Evolutionary conservation across 2,888 invertebrate genomes (phyloP), one percentile per base, ranked within the genome.

Genomic region (Bibio marci): DNA sequence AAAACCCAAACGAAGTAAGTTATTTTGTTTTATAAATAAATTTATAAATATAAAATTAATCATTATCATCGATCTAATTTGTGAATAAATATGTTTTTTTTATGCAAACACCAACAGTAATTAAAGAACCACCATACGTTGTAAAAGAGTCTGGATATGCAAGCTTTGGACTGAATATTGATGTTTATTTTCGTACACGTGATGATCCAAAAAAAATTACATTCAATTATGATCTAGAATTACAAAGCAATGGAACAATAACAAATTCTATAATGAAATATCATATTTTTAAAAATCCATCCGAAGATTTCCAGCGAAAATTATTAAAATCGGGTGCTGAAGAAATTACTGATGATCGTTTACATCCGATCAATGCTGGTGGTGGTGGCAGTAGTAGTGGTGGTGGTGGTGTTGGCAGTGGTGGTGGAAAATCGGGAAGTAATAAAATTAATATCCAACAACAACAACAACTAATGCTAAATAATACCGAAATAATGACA

Each of bases 61-160:
- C n/a, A n/a, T n/a, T n/a, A n/a, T n/a, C n/a, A n/a, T n/a, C n/a
- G n/a, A n/a, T n/a, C n/a, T n/a, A n/a, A n/a, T n/a, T n/a, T n/a
- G n/a, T n/a, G n/a, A n/a, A n/a, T n/a, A n/a, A n/a, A n/a, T n/a
- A n/a, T n/a, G n/a, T n/a, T n/a, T n/a, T n/a, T n/a, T n/a, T n/a
- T n/a, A n/a, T n/a, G n/a, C n/a, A n/a, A n/a, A n/a, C 45, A 44
- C 47, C 74, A 75, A 37, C 67, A 90, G 90, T 82, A 50, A 68
- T 87, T 3, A 90, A 87, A 55, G 87, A 88, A 47, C 88, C 92
- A 37, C 94, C 94, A 3, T 95, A 85, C 63, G 65, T 73, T 37
- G 73, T 95, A 25, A 79, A 80, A 50, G 92, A 94, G 59, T 83
- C 87, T n/a, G 94, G 95, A 6, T 95, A 95, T 69, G 94, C 91